These are phyloP conservation scores for Antrozous pallidus DNA, from an alignment of 2,797 vertebrate genomes.

Conservation along the genomic window DNA sequence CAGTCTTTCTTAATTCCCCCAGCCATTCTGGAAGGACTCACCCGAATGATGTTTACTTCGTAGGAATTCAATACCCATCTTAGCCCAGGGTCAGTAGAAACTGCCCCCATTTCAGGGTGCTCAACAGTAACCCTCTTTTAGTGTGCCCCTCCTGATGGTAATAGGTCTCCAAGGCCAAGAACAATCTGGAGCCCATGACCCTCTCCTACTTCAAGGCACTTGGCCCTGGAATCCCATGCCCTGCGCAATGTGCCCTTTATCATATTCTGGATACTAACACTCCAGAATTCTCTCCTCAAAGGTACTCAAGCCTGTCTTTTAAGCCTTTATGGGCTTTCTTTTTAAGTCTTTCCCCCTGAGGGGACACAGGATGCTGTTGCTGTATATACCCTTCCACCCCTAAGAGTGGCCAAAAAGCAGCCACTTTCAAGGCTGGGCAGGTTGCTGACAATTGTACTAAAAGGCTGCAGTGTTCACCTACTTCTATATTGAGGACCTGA, in stretches of 20 bases:
- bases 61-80: neutral
- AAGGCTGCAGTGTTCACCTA: neutral
- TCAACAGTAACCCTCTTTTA: neutral
- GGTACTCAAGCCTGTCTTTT: neutral
- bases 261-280: neutral
- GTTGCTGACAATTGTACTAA: neutral
- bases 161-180: neutral
- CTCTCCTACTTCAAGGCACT: neutral
- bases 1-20: neutral
- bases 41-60: neutral
- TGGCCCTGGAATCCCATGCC: neutral
- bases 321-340: neutral
- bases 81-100: neutral
- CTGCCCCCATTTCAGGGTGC: neutral
- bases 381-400: neutral
- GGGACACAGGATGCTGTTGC: neutral
- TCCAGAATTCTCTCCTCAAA: neutral
- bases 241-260: neutral
- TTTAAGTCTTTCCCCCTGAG: neutral
- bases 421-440: neutral
- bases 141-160: neutral
- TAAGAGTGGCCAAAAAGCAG: neutral
- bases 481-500: neutral
- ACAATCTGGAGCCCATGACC: neutral
- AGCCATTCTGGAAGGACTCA: neutral